Base-by-base conservation (phyloP, 2,888 invertebrate species). In the Myopa testacea region DNA sequence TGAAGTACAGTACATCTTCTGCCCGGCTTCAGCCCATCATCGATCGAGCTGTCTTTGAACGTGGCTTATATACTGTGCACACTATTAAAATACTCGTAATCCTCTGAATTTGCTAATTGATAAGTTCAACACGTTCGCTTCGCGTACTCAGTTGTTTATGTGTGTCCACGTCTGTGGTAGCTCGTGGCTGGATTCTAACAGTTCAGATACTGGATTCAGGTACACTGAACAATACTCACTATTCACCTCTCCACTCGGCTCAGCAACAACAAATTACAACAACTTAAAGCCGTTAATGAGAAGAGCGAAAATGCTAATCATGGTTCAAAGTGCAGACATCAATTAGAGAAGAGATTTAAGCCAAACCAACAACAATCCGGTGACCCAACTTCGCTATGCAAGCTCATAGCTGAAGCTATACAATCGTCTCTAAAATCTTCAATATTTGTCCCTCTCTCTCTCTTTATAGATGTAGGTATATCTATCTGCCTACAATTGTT, bases 41-140 rank as follows among this genome's bases (percentile, higher is more conserved):
- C 19, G 63, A 34, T 26, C 26, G 34, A 19, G n/a, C 19, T 12
- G 37, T 63, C 19, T 34, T 19, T 67, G 55, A 67, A 37, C 45
- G 10, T 45, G 45, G 10, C 63, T 34, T 37, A 19, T 34, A 63
- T n/a, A 37, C 34, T 63, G 37, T 63, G 4, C n/a, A 7, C 8
- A 19, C 5, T 12, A 26, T 10, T 34, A 40, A 67, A 68, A 68
- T 12, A n/a, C n/a, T n/a, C n/a, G n/a, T n/a, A 45, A n/a, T 8
- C n/a, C 10, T 10, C 3, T 1, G 58, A 58, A 60, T 75, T 75
- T 85, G 82, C 82, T 85, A 85, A 85, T 85, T 85, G 82, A 55
- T 80, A 85, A 81, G 63, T 82, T 81, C 70, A 82, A 84, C 82
- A 84, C 82, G 82, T 72, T 58, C 60, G n/a, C 77, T 74, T 75